Evolutionary conservation across 2,797 vertebrate genomes (phyloP).

Genomic region (Phoxinus dragarum): DNA sequence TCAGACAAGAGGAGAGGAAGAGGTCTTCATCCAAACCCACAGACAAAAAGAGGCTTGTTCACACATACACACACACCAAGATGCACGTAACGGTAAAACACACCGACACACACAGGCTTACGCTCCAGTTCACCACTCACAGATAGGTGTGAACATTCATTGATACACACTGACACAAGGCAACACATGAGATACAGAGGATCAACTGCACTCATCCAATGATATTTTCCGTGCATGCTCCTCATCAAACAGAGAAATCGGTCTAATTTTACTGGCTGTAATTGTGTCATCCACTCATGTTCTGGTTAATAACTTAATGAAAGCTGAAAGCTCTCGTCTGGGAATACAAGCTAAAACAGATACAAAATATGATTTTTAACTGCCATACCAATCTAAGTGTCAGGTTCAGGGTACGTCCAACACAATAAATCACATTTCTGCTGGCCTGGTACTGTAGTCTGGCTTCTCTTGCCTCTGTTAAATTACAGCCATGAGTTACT

Average conservation of each 20-base stretch:
- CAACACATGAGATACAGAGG: conserved; percentile 2
- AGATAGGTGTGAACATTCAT: conserved; percentile 37
- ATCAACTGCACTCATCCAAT: conserved; percentile 1
- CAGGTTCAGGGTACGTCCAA: conserved; percentile 24
- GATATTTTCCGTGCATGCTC: conserved; percentile 7
- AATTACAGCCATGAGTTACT: conserved; percentile 27
- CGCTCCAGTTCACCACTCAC: background rate
- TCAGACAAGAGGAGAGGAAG: conserved; percentile 48
- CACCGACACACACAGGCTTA: conserved; percentile 35
- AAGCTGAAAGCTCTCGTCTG: background rate
- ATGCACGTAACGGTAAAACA: conserved; percentile 27
- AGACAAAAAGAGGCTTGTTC: conserved; percentile 53
- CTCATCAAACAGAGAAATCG: conserved; percentile 9
- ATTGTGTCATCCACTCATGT: conserved; percentile 18
- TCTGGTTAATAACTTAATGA: conserved; percentile 12
- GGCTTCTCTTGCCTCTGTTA: conserved; percentile 2
- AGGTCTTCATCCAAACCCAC: conserved; percentile 43
- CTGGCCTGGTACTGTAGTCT: background rate
- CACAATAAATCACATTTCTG: conserved; percentile 43
- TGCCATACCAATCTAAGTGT: conserved; percentile 25
- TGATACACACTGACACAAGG: conserved; percentile 37
- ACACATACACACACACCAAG: conserved; percentile 23
- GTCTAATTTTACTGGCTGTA: conserved; percentile 29
- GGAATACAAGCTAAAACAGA: conserved; percentile 32
- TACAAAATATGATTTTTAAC: conserved; percentile 11